Percentiles rank a stretch among this genome's conserved stretches.
Conservation (phyloP, 2,113 vertebrate genomes). For the Pollimyrus isidori region DNA sequence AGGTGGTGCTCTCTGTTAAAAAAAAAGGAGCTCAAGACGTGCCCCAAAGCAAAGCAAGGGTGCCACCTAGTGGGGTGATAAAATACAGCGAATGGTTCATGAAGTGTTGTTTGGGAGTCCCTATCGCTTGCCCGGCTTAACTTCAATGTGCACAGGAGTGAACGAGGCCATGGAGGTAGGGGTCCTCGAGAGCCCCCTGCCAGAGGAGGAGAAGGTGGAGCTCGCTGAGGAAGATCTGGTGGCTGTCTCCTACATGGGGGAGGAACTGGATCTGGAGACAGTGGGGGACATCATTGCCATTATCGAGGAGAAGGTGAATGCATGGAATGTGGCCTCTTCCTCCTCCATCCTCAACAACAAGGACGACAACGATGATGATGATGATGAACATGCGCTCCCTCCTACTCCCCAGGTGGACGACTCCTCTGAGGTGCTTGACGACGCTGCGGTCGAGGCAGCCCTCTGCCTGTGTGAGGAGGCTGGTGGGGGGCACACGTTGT, state of each 20-base stretch:
- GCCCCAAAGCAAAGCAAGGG: background rate
- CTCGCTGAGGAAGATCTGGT: conserved; percentile 89
- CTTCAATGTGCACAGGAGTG: conserved; percentile 18
- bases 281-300: conserved; percentile 96
- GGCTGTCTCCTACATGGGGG: conserved; percentile 86
- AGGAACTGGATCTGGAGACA: conserved; percentile 88
- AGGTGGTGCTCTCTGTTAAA: background rate
- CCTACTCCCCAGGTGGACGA: conserved; percentile 75
- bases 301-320: conserved; percentile 93
- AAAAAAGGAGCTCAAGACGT: background rate
- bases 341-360: background rate
- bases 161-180: conserved; percentile 37
- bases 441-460: conserved; percentile 91
- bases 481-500: conserved; percentile 78
- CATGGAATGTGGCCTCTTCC: background rate
- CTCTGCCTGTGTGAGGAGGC: conserved; percentile 91
- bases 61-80: background rate
- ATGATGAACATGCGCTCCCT: background rate
- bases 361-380: background rate
- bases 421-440: conserved; percentile 87
- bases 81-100: background rate
- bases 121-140: background rate
- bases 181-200: conserved; percentile 37
- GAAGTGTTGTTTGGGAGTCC: background rate
- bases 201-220: conserved; percentile 74